Conservation (phyloP, 2,797 vertebrate genomes). For the Melopsittacus undulatus region DNA sequence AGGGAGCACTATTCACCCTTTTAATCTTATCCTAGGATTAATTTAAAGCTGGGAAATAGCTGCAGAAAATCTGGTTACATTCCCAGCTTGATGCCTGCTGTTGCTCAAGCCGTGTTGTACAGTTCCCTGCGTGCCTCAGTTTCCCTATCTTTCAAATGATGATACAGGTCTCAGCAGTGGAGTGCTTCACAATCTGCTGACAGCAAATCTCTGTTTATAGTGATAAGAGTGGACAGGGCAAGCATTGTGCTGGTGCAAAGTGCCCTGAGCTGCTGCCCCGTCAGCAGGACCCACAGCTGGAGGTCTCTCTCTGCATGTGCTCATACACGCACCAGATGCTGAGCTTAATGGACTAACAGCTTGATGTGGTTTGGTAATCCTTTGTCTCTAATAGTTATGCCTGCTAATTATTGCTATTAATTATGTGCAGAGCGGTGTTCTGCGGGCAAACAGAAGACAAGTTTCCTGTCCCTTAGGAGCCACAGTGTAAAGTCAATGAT, state of each 20-base stretch:
- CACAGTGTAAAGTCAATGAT: accelerated
- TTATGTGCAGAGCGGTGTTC: background rate
- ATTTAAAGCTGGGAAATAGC: background rate
- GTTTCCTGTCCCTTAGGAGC: background rate
- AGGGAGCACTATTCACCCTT: background rate
- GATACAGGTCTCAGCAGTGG: background rate
- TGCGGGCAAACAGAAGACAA: background rate
- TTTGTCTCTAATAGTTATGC: background rate
- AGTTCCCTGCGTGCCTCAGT: background rate
- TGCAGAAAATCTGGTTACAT: background rate
- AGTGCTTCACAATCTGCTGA: background rate
- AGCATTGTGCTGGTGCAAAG: background rate
- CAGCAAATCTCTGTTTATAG: background rate
- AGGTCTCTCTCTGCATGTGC: accelerated
- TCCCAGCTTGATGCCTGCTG: background rate
- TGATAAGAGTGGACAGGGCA: background rate
- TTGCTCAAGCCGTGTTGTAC: background rate
- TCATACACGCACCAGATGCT: background rate
- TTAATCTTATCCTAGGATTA: background rate
- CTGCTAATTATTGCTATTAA: conserved; percentile 6
- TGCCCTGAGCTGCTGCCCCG: background rate
- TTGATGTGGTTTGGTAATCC: background rate
- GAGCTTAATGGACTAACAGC: background rate
- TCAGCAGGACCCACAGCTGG: background rate
- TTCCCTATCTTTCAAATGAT: background rate